Base-by-base conservation (phyloP, 2,113 vertebrate species). In the Chionodraco myersi region DNA sequence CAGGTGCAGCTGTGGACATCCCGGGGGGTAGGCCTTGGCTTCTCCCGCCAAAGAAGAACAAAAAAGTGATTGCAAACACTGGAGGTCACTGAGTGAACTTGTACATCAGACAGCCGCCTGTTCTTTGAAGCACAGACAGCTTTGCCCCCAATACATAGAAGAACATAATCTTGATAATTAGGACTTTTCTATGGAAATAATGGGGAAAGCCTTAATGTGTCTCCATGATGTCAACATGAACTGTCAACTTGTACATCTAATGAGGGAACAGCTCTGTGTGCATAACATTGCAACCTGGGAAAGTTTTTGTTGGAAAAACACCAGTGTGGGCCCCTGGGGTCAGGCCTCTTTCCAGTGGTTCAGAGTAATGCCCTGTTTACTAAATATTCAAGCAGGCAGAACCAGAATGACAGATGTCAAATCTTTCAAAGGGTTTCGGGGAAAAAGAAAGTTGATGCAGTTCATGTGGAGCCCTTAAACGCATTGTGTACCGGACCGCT, bases 231-330 rank as follows among this genome's bases (percentile, higher is more conserved):
- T 69, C 72, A 89, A 86, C 83, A 77, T 90, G 83, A 89, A 88
- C 88, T 87, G 91, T 88, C 71, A 88, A 88, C 88, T 89, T 26
- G 53, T 78, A 88, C 82, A 74, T 86, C 72, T 94, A 92, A 92
- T 89, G 82, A 92, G 87, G 83, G 45, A 71, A 60, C 61, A 5
- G 63, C 47, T 81, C 41, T 85, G 73, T 85, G 79, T 82, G 71
- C 83, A 84, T 59, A 73, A 80, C 84, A 84, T 8, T 69, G 75
- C 23, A 77, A 84, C 53, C 69, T 64, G 36, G 75, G 86, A 88
- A 85, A 65, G 64, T 78, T 79, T 72, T 77, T 69, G 58, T 67
- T 72, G 75, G 65, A 63, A 57, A 83, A 83, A 72, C 52, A 79
- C 11, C 54, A 63, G 23, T 0, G 23, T 52, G 66, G 72, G 75